Base-by-base conservation (phyloP, 2,888 invertebrate genomes). In the Augochlorella aurata region DNA sequence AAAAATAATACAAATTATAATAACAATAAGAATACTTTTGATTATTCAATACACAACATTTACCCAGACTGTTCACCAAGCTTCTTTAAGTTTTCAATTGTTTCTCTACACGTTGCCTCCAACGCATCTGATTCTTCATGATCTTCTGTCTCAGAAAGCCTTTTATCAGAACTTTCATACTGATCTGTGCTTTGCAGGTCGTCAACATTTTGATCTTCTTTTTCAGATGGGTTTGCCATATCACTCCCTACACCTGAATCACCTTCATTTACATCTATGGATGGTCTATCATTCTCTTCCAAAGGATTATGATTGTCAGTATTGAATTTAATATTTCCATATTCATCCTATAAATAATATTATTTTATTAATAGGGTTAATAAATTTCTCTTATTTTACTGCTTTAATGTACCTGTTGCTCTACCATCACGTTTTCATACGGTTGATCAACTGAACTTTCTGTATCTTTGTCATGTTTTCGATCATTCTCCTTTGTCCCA, bases 191-290 rank as follows among this genome's bases (percentile, higher is more conserved):
- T 77, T 54, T 91, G 91, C 68, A 92, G 77, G 74, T 93, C 93
- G 66, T 93, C 93, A 18, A 91, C 90, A 85, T 92, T 92, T 84
- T 93, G 93, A 87, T 93, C 93, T 65, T 93, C 93, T 77, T 89
- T 91, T 67, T 93, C 93, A n/a, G 89, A 88, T 24, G 91, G 91
- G 89, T 93, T 93, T 70, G 92, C 92, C 90, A 92, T 93, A 88
- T 93, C 93, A 87, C 93, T 93, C 24, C 93, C 93, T 83, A 93
- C 93, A n/a, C 93, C 93, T 12, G 93, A 93, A 82, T 93, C 93
- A 45, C 91, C 92, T 81, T 93, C 93, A 70, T 93, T 93, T 44
- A 90, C 86, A 77, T 93, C 93, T 87, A 92, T 87, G 77, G 91
- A 92, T 68, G 91, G 91, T 81, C 90, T 89, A 79, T 90, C 90